A percentile compares a stretch with the other conserved stretches of the same genome.
Evolutionary conservation across 2,888 invertebrate genomes (phyloP).

Genomic region (Drosophila pseudotakahashii): DNA sequence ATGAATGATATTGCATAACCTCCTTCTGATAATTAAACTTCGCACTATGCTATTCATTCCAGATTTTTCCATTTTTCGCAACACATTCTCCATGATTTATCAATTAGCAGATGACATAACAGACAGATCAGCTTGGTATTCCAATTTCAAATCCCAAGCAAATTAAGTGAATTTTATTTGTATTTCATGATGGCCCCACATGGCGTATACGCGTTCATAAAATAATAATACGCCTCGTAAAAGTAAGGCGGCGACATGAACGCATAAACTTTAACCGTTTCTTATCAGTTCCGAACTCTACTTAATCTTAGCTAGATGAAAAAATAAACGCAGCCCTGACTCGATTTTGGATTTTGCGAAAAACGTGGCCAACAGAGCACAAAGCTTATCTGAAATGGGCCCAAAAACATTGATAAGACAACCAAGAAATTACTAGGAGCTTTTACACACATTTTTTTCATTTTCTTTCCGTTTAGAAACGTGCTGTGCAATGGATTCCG

Average conservation of each 20-base stretch:
- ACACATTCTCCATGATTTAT: conserved; percentile 27
- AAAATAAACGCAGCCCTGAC: conserved; percentile 21
- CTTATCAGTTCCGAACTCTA: conserved; percentile 21
- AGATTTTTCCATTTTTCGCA: conserved; percentile 25
- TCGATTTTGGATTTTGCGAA: conserved; percentile 26
- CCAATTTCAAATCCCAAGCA: not conserved
- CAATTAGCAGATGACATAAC: conserved; percentile 21
- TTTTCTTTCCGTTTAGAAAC: conserved; percentile 27
- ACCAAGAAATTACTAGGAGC: conserved; percentile 19
- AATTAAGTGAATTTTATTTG: conserved; percentile 1
- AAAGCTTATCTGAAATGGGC: conserved; percentile 25
- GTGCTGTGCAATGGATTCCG: conserved; percentile 30
- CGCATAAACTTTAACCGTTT: conserved; percentile 9
- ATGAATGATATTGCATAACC: conserved; percentile 1
- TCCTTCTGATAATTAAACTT: not conserved
- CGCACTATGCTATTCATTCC: conserved; percentile 3
- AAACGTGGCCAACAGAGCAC: conserved; percentile 30
- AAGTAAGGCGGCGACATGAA: conserved; percentile 1
- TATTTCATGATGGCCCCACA: conserved; percentile 15
- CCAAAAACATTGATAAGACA: conserved; percentile 27
- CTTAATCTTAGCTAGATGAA: conserved; percentile 21
- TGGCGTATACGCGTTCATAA: conserved; percentile 25
- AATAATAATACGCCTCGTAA: conserved; percentile 19
- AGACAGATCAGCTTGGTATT: conserved; percentile 15
- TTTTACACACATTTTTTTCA: conserved; percentile 7